Evolutionary conservation across 2,113 vertebrate species (phyloP).

Genomic region (Limanda limanda): DNA sequence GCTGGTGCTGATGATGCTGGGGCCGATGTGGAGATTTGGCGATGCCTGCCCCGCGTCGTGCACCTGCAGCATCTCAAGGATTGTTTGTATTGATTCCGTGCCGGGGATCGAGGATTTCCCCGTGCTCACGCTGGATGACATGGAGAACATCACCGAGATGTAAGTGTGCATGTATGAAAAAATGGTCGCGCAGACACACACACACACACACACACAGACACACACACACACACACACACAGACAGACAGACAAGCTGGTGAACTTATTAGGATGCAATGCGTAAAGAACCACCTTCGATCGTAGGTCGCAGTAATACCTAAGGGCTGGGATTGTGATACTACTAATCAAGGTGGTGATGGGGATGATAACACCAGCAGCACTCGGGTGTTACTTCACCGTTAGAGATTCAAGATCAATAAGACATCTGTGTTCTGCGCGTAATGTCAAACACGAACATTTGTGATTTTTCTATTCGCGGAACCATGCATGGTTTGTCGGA

Average conservation of each 20-base stretch:
- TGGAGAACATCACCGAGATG: slow-evolving; percentile 96
- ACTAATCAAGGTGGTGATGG: not conserved
- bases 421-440: slow-evolving; percentile 1
- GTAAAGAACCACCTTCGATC: slow-evolving; percentile 42
- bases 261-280: slow-evolving; percentile 67
- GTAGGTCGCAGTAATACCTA: slow-evolving; percentile 44
- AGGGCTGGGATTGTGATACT: slow-evolving; percentile 14
- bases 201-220: too few species aligned
- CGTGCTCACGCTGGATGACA: slow-evolving; percentile 86
- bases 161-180: slow-evolving; percentile 81
- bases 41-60: slow-evolving; percentile 90
- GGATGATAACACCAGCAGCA: slow-evolving; percentile 14
- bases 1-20: slow-evolving; percentile 82
- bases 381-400: not conserved
- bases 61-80: slow-evolving; percentile 88
- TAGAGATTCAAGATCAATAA: slow-evolving; percentile 20
- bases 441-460: slow-evolving; percentile 20
- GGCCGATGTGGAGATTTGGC: slow-evolving; percentile 81
- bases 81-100: slow-evolving; percentile 87
- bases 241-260: slow-evolving; percentile 6
- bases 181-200: slow-evolving; percentile 24
- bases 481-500: slow-evolving; percentile 46
- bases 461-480: slow-evolving; percentile 22
- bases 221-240: too few species aligned
- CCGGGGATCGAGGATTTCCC: slow-evolving; percentile 92